Evolutionary conservation across 1,140 invertebrate genomes (phyloP).

Genomic region (Oedothorax gibbosus): DNA sequence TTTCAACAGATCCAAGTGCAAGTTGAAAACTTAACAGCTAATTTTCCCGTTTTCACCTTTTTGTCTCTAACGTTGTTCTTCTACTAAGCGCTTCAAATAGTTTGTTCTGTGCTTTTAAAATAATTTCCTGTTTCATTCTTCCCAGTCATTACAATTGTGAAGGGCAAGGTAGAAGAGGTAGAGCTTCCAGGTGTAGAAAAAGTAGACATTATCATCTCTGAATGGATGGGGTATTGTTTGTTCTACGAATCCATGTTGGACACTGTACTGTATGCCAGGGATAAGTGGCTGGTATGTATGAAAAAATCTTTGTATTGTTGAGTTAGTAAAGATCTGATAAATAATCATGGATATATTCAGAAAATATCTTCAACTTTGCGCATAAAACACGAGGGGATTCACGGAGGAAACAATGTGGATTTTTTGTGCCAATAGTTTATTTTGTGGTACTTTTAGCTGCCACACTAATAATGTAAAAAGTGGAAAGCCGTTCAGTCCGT

Average conservation of each 20-base stretch:
- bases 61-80: conserved; percentile 47
- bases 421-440: too few relatives aligned
- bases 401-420: too few relatives aligned
- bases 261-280: conserved; percentile 92
- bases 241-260: conserved; percentile 98
- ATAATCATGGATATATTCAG: too few relatives aligned
- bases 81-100: conserved; percentile 11
- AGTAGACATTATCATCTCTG: conserved; percentile 99
- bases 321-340: not conserved
- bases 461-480: too few relatives aligned
- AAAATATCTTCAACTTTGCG: too few relatives aligned
- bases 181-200: conserved; percentile 73
- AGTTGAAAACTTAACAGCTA: not conserved
- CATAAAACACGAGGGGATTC: too few relatives aligned
- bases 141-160: conserved; percentile 83
- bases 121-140: not conserved
- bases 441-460: too few relatives aligned
- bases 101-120: conserved; percentile 63
- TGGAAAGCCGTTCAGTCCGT: too few relatives aligned
- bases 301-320: not conserved
- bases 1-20: not conserved
- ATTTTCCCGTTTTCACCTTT: not conserved
- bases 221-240: conserved; percentile 99
- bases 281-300: conserved; percentile 84
- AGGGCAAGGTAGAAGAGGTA: conserved; percentile 88